Conservation (phyloP, 2,113 vertebrate genomes). For the Anser brachyrhynchus region DNA sequence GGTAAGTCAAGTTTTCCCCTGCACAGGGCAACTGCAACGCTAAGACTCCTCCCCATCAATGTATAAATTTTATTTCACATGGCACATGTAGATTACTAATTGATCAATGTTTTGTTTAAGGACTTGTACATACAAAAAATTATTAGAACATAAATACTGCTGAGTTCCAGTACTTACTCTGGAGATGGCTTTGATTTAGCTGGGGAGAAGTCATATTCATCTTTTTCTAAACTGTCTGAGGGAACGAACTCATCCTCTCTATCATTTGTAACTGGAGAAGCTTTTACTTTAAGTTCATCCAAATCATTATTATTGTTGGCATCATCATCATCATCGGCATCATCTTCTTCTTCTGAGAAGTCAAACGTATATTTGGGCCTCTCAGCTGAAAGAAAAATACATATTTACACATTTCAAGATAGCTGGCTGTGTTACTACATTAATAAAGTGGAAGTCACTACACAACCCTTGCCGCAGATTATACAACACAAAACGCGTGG, state of each 20-base stretch:
- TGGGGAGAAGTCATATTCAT: constrained; percentile 84
- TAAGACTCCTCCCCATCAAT: not conserved
- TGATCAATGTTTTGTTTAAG: not conserved
- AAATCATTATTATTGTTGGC: constrained; percentile 76
- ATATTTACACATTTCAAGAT: not conserved
- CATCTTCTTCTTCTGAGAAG: constrained; percentile 95
- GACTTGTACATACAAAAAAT: not conserved
- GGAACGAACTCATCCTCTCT: constrained; percentile 84
- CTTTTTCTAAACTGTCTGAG: constrained; percentile 82
- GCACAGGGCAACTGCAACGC: not conserved
- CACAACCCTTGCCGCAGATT: not conserved
- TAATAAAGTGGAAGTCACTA: not conserved
- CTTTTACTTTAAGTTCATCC: constrained; percentile 81
- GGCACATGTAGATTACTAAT: not conserved
- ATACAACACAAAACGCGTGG: not conserved
- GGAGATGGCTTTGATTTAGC: constrained; percentile 79
- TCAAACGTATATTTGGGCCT: constrained; percentile 98
- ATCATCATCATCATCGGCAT: constrained; percentile 83
- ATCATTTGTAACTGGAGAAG: constrained; percentile 85
- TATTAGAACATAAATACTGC: not conserved
- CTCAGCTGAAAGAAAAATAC: constrained; percentile 78
- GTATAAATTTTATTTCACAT: not conserved
- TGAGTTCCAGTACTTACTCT: constrained; percentile 75
- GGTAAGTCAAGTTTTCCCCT: not conserved
- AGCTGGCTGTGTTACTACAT: not conserved